Base-by-base conservation (phyloP, 2,113 vertebrate genomes). In the Calonectris borealis region DNA sequence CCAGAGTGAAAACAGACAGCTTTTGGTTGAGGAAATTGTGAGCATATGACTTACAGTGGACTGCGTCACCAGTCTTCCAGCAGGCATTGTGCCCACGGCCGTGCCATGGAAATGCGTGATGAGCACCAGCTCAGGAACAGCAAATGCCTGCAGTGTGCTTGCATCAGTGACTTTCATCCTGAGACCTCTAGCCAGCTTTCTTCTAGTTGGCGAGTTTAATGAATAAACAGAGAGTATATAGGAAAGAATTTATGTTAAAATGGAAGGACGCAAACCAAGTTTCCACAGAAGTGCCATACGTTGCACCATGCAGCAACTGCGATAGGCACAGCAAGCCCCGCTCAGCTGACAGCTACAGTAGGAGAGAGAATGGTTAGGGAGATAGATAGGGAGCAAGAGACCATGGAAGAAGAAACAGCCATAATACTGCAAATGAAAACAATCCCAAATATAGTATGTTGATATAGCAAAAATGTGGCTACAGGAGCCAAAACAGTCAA, bases 61-160 rank as follows among this genome's bases (percentile, higher is more conserved):
- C 32, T 36, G 27, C 40, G 24, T 27, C 54, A n/a, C 32, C 0
- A 1, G n/a, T 60, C 22, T 85, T 60, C 31, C 31, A 27, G 62
- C 7, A 60, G 34, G 17, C 26, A 8, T 31, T 42, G 27, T 49
- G 52, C n/a, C 62, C n/a, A n/a, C 2, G 2, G 31, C 46, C 49
- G 22, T 58, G 73, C 42, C 31, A 2, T 22, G 10, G 55, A 40
- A 55, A 46, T 13, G 5, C 0, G 0, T n/a, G 10, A 29, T 54
- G 31, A 19, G 13, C n/a, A 76, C 58, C 32, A 60, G 31, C 11
- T 44, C 52, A 38, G n/a, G 40, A 61, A 25, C 24, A 61, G 46
- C 38, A 71, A 49, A 66, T 66, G 83, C 71, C 70, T 60, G 26
- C 40, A 8, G 10, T 22, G 13, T 54, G 71, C n/a, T 86, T 49